phyloP scores from a whole-genome alignment of 2,888 invertebrate species.

The Dicyrtoma fusca region DNA sequence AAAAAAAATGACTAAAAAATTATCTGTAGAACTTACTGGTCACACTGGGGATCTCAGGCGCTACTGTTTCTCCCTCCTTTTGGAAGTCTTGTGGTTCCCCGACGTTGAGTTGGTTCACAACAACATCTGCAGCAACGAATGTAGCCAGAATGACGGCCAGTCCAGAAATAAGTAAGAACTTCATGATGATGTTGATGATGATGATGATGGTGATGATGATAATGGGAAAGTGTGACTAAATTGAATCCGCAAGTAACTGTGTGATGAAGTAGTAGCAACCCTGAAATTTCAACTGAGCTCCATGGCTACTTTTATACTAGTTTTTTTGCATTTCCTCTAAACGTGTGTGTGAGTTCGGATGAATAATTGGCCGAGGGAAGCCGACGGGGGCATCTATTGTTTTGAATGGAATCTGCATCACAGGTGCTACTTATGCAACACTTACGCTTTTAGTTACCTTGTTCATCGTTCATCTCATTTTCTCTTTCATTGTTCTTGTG shows the following conservation, averaged over 20 bases:
- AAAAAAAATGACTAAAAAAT: too few species aligned
- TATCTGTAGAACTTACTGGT: too few species aligned
- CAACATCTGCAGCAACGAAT: slow-evolving; percentile 22
- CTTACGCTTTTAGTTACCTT: not conserved
- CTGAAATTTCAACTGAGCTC: too few species aligned
- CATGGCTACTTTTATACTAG: too few species aligned
- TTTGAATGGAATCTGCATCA: not conserved
- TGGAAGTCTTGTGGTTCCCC: slow-evolving; percentile 1
- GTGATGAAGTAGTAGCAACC: not conserved
- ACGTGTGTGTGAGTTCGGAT: not conserved
- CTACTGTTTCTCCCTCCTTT: too few species aligned
- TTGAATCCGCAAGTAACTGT: too few species aligned
- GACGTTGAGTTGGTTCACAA: slow-evolving; percentile 22
- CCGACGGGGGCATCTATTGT: too few species aligned
- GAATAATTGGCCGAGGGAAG: not conserved
- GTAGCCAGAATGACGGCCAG: not conserved
- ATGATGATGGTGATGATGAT: too few species aligned
- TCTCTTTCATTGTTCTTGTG: not conserved
- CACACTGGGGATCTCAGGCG: too few species aligned
- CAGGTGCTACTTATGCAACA: slow-evolving; percentile 15
- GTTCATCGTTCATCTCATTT: slow-evolving; percentile 8
- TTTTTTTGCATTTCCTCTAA: too few species aligned
- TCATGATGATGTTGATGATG: slow-evolving; percentile 28
- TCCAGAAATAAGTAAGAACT: slow-evolving; percentile 16
- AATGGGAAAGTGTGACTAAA: too few species aligned